Percentiles rank a stretch among this genome's conserved stretches.
phyloP scores from a whole-genome alignment of 2,888 invertebrate genomes.

The Cyclophora albipunctata region DNA sequence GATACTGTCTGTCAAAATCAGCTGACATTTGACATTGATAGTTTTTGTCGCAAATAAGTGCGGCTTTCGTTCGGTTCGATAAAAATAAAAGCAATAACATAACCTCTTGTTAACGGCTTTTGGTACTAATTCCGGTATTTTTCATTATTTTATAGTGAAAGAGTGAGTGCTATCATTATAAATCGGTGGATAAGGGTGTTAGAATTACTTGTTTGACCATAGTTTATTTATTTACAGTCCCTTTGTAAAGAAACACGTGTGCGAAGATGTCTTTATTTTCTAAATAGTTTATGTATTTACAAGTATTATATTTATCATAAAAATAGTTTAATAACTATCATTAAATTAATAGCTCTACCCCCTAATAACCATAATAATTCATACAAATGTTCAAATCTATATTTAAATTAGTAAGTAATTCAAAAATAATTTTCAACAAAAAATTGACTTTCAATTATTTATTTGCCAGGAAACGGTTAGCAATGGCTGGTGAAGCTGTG shows the following conservation, averaged over 20 bases:
- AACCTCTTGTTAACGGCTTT: slow-evolving; percentile 21
- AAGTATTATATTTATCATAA: no score
- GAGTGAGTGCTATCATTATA: background rate
- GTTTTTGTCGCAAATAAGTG: no score
- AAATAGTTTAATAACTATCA: no score
- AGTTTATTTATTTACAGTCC: no score
- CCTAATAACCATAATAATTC: background rate
- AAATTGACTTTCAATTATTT: slow-evolving; percentile 2
- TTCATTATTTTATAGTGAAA: background rate
- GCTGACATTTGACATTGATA: no score
- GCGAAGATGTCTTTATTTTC: no score
- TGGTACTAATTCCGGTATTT: background rate
- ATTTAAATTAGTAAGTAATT: slow-evolving; percentile 18
- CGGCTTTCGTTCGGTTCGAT: slow-evolving; percentile 3
- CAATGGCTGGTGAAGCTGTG: slow-evolving; percentile 34
- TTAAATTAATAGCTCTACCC: no score
- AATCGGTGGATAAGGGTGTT: background rate
- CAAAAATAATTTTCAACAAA: slow-evolving; percentile 11
- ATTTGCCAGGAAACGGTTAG: slow-evolving; percentile 12
- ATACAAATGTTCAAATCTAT: slow-evolving; percentile 28
- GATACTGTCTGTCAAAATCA: no score
- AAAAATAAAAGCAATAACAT: slow-evolving; percentile 12
- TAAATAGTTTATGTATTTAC: no score
- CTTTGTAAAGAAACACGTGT: no score
- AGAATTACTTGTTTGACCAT: background rate